Percentiles rank a stretch among this genome's conserved stretches.
These are phyloP conservation scores for Lasioglossum vierecki DNA, from an alignment of 2,888 invertebrate genomes.

Conservation along the genomic window DNA sequence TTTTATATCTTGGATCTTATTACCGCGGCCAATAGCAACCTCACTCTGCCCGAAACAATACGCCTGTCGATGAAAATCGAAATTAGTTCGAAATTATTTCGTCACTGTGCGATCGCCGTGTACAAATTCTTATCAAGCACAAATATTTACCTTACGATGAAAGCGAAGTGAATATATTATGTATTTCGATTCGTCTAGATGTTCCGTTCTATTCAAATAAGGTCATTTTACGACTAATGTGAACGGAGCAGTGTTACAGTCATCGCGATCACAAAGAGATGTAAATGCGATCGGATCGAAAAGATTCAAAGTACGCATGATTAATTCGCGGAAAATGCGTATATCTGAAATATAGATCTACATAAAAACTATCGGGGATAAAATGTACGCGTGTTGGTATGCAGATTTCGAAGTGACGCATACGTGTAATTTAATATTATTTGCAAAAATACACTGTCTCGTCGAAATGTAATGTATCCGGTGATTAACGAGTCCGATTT, in stretches of 20 bases:
- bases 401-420: not conserved
- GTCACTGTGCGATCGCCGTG: too few species aligned
- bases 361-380: not conserved
- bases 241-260: not conserved
- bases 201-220: not conserved
- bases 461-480: not conserved
- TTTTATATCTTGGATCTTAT: constrained; percentile 22
- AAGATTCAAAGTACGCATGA: not conserved
- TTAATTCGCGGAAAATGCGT: not conserved
- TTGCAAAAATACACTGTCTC: not conserved
- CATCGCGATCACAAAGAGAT: not conserved
- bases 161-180: not conserved
- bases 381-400: not conserved
- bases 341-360: not conserved
- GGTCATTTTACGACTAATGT: not conserved
- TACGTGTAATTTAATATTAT: not conserved
- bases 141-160: too few species aligned
- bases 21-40: constrained; percentile 8
- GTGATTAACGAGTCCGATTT: not conserved
- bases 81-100: too few species aligned
- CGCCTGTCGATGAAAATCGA: not conserved
- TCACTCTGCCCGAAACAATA: not conserved
- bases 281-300: not conserved
- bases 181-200: not conserved
- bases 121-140: too few species aligned